Evolutionary conservation across 2,888 invertebrate species (phyloP), one percentile per base, ranked within the genome.

Genomic region (Timandra comae): DNA sequence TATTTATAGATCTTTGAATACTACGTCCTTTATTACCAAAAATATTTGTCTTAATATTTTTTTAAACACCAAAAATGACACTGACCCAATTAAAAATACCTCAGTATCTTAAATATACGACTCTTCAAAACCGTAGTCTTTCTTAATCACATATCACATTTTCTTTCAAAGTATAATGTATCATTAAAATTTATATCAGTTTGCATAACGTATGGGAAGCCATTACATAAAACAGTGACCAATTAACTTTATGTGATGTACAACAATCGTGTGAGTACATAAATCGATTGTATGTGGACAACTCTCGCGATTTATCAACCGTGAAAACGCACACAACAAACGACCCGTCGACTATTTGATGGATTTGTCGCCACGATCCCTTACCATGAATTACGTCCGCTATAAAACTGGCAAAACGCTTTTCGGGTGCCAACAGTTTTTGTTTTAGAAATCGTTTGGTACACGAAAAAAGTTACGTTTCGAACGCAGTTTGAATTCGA

Each of bases 301-400:
- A 78, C 73, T 76, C 61, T 56, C 56, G 63, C 72, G 74, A 80
- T 82, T 75, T 75, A 77, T 82, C 80, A 80, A 77, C 73, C 78
- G 76, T 75, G 75, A 76, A 79, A 78, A 77, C 79, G 73, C 71
- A 72, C 71, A 72, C 80, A 79, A 82, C 81, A 74, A 82, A 82
- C 80, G 78, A 72, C 72, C 80, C 75, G 84, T 82, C 82, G 76
- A 74, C 78, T 55, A 60, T 62, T 72, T 81, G 84, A 84, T 80
- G 78, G 78, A 84, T 84, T 66, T 71, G 84, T 80, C 82, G 81
- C 82, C 82, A 70, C 56, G 56, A 60, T 67, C 73, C 75, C 74
- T 71, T 71, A 75, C 79, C 65, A 74, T 67, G 68, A 65, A 61
- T 62, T 56, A 64, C 61, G 56, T 56, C 43, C 52, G 69, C 63